These are phyloP conservation scores for Microplitis mediator DNA, from an alignment of 1,140 invertebrate genomes.

Conservation along the genomic window DNA sequence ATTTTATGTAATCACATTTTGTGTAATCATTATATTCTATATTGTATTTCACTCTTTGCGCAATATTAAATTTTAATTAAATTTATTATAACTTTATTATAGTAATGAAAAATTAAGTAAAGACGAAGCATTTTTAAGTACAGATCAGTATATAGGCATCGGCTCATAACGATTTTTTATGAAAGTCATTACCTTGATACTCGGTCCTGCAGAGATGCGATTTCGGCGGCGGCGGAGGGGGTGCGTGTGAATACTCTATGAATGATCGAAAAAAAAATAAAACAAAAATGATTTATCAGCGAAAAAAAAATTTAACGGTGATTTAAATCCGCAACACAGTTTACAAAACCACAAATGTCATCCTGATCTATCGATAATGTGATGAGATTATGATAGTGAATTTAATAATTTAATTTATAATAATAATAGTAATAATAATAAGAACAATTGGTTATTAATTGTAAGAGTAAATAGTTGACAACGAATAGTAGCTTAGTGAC, in stretches of 20 bases:
- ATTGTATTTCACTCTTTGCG: not conserved
- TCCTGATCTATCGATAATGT: slow-evolving; percentile 12
- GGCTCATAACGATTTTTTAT: not conserved
- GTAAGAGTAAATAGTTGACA: too few species aligned
- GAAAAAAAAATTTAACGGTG: not conserved
- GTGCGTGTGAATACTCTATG: slow-evolving; percentile 70
- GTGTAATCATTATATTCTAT: not conserved
- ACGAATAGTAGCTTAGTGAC: not conserved
- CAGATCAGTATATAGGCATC: too few species aligned
- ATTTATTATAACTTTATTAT: too few species aligned
- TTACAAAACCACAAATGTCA: not conserved
- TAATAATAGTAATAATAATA: slow-evolving; percentile 1
- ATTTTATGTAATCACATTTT: not conserved
- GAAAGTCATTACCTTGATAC: slow-evolving; percentile 64
- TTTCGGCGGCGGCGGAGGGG: slow-evolving; percentile 68
- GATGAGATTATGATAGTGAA: not conserved
- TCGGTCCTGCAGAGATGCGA: slow-evolving; percentile 66
- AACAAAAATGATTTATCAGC: not conserved
- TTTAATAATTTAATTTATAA: not conserved
- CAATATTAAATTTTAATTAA: too few species aligned
- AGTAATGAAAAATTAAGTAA: not conserved
- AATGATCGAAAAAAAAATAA: slow-evolving; percentile 21
- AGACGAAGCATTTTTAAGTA: not conserved
- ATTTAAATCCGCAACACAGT: not conserved
- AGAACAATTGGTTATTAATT: too few species aligned